phyloP scores from a whole-genome alignment of 2,888 invertebrate genomes.

The Hyposoter didymator region DNA sequence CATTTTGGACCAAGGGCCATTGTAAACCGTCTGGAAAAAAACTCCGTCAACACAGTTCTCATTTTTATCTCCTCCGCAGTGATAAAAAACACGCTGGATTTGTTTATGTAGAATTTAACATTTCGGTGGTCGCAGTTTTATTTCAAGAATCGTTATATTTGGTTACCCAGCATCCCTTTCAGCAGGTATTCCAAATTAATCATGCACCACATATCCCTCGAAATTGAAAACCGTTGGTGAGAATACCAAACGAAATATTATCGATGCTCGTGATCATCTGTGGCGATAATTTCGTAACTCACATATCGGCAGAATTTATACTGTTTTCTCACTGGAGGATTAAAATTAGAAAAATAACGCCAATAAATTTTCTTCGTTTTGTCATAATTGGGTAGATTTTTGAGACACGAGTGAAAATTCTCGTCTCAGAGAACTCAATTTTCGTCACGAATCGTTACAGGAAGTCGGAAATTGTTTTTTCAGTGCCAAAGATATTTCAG shows the following conservation, averaged over 20 bases:
- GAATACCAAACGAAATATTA: neutral
- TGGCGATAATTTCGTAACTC: neutral
- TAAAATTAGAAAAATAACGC: neutral
- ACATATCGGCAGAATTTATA: neutral
- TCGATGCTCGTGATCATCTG: neutral
- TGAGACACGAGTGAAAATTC: neutral
- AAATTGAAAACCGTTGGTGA: neutral
- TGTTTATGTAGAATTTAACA: neutral
- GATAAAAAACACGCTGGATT: neutral
- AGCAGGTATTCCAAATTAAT: neutral
- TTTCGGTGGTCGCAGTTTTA: neutral
- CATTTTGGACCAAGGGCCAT: constrained; percentile 27
- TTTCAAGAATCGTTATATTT: neutral
- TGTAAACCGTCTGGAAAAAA: neutral
- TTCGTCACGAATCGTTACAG: neutral
- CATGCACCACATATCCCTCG: neutral
- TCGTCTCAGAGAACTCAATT: neutral
- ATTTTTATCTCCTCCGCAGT: neutral
- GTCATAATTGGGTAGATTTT: neutral
- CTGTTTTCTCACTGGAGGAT: neutral
- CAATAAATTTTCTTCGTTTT: neutral
- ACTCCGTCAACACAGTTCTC: neutral
- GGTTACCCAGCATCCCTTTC: neutral
- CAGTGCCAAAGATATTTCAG: too few relatives aligned
- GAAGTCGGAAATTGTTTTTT: neutral